A percentile compares a stretch with the other conserved stretches of the same genome.
These are phyloP conservation scores for Cromileptes altivelis DNA, from an alignment of 2,113 vertebrate species.

Conservation along the genomic window DNA sequence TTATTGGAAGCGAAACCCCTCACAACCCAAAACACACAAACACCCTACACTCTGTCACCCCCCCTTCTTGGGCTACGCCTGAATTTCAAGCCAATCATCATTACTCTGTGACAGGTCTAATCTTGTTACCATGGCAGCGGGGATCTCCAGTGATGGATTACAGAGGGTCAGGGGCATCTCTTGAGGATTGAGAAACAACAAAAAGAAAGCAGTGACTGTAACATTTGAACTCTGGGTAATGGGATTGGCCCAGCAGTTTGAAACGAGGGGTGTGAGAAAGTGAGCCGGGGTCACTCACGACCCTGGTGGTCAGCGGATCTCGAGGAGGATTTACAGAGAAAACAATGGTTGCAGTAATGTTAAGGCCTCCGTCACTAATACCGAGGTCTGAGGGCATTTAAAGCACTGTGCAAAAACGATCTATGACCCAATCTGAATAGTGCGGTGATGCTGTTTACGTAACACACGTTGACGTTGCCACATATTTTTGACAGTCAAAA, in stretches of 20 bases:
- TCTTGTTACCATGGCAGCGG: slow-evolving; percentile 70
- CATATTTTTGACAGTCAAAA: neutral
- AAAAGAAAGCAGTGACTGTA: slow-evolving; percentile 63
- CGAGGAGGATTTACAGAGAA: slow-evolving; percentile 41
- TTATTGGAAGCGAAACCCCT: slow-evolving; percentile 20
- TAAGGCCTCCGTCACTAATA: slow-evolving; percentile 9
- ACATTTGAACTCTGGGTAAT: slow-evolving; percentile 73
- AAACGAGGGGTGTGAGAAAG: slow-evolving; percentile 68
- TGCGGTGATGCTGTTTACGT: neutral
- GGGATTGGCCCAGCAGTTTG: slow-evolving; percentile 66
- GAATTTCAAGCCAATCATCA: slow-evolving; percentile 78
- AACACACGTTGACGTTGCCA: neutral
- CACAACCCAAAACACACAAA: slow-evolving; percentile 34
- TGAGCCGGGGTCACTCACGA: slow-evolving; percentile 50
- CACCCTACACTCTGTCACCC: neutral
- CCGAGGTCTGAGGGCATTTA: neutral
- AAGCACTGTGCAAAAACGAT: slow-evolving; percentile 6
- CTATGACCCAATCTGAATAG: neutral
- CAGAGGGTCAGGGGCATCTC: slow-evolving; percentile 56
- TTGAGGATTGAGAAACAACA: slow-evolving; percentile 69
- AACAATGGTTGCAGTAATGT: slow-evolving; percentile 20
- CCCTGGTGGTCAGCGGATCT: slow-evolving; percentile 73
- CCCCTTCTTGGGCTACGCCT: slow-evolving; percentile 40
- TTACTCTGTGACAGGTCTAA: slow-evolving; percentile 81
- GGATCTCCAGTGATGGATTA: slow-evolving; percentile 78